These are phyloP conservation scores for Blera fallax DNA, from an alignment of 2,888 invertebrate species.

Conservation along the genomic window DNA sequence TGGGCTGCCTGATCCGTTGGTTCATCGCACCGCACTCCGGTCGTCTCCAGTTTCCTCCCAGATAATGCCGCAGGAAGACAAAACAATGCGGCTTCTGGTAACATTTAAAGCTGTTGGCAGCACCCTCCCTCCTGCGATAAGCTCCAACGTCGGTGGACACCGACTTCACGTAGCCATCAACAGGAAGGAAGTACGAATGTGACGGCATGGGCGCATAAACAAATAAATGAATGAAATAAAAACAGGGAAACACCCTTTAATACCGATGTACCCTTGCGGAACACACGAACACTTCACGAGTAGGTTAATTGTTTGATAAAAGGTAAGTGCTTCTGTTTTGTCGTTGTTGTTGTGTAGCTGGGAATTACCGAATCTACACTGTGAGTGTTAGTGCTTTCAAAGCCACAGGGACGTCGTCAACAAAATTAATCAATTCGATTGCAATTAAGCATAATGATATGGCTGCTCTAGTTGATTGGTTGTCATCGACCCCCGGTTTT, in stretches of 20 bases:
- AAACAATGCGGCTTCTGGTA: neutral
- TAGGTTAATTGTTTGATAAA: slow-evolving; percentile 45
- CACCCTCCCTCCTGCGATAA: neutral
- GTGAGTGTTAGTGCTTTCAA: neutral
- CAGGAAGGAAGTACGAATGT: slow-evolving; percentile 29
- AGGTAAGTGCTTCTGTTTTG: slow-evolving; percentile 30
- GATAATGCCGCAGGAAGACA: neutral
- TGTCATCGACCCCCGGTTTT: slow-evolving; percentile 5
- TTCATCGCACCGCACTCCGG: neutral
- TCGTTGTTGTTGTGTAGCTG: neutral
- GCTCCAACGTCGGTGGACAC: neutral
- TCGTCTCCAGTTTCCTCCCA: slow-evolving; percentile 1
- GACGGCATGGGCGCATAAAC: neutral
- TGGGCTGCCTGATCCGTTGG: neutral
- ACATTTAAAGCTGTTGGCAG: neutral
- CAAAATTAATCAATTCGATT: slow-evolving; percentile 39
- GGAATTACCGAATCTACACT: neutral
- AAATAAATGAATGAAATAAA: slow-evolving; percentile 23
- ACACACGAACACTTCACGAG: slow-evolving; percentile 27
- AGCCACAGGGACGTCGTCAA: neutral
- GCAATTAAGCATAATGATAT: slow-evolving; percentile 40
- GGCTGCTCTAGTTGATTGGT: slow-evolving; percentile 17
- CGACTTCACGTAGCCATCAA: neutral
- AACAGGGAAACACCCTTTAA: slow-evolving; percentile 22
- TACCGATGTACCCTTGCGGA: slow-evolving; percentile 12